Evolutionary conservation across 2,113 vertebrate genomes (phyloP), one percentile per base, ranked within the genome.

Genomic region (Epinephelus fuscoguttatus): DNA sequence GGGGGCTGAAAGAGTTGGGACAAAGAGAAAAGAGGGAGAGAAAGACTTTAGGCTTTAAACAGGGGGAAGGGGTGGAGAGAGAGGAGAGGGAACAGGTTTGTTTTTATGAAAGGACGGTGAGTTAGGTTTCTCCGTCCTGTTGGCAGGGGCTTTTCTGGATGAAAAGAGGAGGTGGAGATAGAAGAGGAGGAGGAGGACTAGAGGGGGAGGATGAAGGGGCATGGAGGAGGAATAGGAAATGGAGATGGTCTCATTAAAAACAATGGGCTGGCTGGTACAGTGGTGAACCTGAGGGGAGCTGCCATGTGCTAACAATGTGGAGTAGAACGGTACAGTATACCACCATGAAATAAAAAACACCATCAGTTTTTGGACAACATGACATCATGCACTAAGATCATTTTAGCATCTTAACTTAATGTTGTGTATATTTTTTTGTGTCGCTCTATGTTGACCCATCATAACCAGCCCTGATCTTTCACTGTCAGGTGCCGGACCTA

Each of bases 81-180:
- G 64, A 14, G 19, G 84, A 49, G 81, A 80, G 80, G 57, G 62
- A 82, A 89, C 82, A 81, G 89, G 84, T 90, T 84, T 92, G 84
- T 93, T 87, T 60, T 86, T 89, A 63, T 86, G 81, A 92, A 91
- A 92, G 82, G 84, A 73, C 59, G 33, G 77, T 88, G 86, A 93
- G 91, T 90, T 85, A 70, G 66, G 84, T 92, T 92, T 93, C 81
- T 75, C 67, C 15, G 70, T 84, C 66, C 50, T 64, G 61, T 92
- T 88, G 87, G 85, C 82, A 59, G 59, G 60, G 53, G 60, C 78
- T 89, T 90, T 76, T 71, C 62, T 59, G 78, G 74, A 80, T 86
- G 77, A 90, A 88, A 90, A 81, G 75, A 82, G 71, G 87, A 87
- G 83, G 83, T 64, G 78, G 78, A 84, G 87, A 77, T 72, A 53